phyloP scores from a whole-genome alignment of 2,888 invertebrate genomes.

The Cerastis leucographa region DNA sequence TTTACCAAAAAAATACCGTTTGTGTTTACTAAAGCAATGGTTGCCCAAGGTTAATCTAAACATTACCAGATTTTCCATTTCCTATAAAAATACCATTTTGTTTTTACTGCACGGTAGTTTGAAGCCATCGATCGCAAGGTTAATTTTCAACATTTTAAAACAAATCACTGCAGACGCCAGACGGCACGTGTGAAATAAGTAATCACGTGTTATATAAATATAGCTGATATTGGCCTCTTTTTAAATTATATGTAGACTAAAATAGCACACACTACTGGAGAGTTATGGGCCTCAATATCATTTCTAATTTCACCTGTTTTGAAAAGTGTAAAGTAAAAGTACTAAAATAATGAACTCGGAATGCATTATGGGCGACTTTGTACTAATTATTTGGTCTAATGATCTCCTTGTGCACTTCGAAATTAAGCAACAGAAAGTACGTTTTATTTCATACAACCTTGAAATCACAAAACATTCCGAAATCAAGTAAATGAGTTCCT shows the following conservation, averaged over 20 bases:
- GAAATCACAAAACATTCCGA: not conserved
- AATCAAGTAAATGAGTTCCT: conserved; percentile 34
- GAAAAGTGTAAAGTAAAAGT: not conserved
- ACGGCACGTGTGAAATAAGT: conserved; percentile 26
- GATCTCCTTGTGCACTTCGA: not conserved
- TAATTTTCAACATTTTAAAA: conserved; percentile 7
- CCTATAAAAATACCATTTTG: conserved; percentile 8
- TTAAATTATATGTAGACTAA: conserved; percentile 25
- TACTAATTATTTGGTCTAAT: no score
- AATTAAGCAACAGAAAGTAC: not conserved
- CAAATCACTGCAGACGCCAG: conserved; percentile 8
- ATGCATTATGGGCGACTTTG: not conserved
- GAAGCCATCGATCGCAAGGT: conserved; percentile 10
- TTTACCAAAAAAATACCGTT: not conserved
- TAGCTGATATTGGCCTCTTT: conserved; percentile 28
- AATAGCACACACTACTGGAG: conserved; percentile 10
- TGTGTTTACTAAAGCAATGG: not conserved
- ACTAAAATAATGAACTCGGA: not conserved
- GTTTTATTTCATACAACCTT: not conserved
- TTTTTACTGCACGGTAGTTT: conserved; percentile 17
- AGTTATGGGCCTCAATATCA: not conserved
- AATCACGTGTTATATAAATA: conserved; percentile 22
- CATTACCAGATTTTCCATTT: conserved; percentile 11
- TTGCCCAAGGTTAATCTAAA: not conserved
- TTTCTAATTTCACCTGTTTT: not conserved